Base-by-base conservation (phyloP, 2,888 invertebrate species). In the Melanostoma mellinum region DNA sequence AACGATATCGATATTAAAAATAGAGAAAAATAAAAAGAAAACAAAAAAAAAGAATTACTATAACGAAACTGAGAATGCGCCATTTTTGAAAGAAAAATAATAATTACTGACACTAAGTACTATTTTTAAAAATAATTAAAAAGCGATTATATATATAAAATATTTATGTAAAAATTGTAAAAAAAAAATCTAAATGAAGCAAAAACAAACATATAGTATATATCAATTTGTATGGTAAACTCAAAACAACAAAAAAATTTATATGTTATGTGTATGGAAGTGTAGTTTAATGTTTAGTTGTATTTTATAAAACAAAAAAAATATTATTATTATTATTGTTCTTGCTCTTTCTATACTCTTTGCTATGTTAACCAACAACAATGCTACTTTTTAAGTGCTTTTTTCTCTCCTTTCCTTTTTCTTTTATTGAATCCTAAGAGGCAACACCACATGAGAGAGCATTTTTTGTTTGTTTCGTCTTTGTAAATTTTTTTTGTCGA, bases 81-180 rank as follows among this genome's bases (percentile, higher is more conserved):
- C 80, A 85, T 85, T 75, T 77, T 76, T 56, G 69, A 63, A 65
- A 33, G 61, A 80, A 10, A 76, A 55, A 61, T 65, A 52, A 44
- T 60, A 50, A 55, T 61, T 52, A 73, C 20, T 55, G 36, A 60
- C 48, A 10, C 72, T 81, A 61, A 74, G 69, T 58, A 74, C 58
- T 71, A 74, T 67, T 71, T 67, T 73, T 78, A 69, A 69, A 69
- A 69, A 58, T 53, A 65, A 58, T 50, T 20, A 73, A 40, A 55
- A 65, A 74, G 65, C 75, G 71, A 77, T 20, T 20, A 20, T 20
- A 58, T 74, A 84, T 77, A 77, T 68, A 55, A 75, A 68, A 76
- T 69, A 81, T 75, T 74, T 81, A 86, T 81, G 85, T 81, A 85
- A 76, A 85, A 86, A 78, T 77, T 85, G 79, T 87, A 86, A 82